Evolutionary conservation across 1,140 invertebrate species (phyloP), one percentile per base, ranked within the genome.

Genomic region (Tenebrio molitor): DNA sequence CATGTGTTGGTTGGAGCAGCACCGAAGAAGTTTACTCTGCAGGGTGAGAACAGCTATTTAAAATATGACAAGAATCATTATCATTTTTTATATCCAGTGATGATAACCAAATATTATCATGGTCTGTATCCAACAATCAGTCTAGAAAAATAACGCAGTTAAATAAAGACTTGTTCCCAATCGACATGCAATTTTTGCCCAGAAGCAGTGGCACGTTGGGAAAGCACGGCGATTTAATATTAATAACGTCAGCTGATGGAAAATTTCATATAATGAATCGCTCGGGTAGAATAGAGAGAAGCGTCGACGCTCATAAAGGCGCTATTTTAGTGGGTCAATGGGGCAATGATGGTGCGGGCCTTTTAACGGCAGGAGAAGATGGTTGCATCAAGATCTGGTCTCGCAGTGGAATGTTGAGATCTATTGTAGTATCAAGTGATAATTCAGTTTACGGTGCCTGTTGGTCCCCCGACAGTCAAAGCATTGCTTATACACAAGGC

Each of bases 341-440:
- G 97, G 97, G 93, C 84, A 90, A 91, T 68, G 97, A 99, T 86
- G 97, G 95, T 2, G 91, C 94, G 39, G 94, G 95, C 7, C 87
- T 99, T 41, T 84, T 97, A 1, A 97, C 96, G 80, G 91, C 94
- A 92, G 97, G 97, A 0, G 97, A 99, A 87, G 98, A 99, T 87
- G 98, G 97, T 8, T 89, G 90, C 33, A 89, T 99, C 0, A 98
- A 99, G 85, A 92, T 99, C 69, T 99, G 97, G 97, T 99, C 97
- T 1, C 85, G 95, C 21, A 96, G 92, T 82, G 97, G 97, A 46
- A 96, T 99, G 91, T 85, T 99, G 2, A 88, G 97, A 17, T 97
- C 96, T 8, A 95, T 95, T 2, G 85, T 98, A 0, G 90, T 95
- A 16, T 92, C 96, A 81, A 92, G 91, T 62, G 91, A 89, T 78